These are phyloP conservation scores for Spizaetus ornatus DNA, from an alignment of 2,113 vertebrate species.

Conservation along the genomic window DNA sequence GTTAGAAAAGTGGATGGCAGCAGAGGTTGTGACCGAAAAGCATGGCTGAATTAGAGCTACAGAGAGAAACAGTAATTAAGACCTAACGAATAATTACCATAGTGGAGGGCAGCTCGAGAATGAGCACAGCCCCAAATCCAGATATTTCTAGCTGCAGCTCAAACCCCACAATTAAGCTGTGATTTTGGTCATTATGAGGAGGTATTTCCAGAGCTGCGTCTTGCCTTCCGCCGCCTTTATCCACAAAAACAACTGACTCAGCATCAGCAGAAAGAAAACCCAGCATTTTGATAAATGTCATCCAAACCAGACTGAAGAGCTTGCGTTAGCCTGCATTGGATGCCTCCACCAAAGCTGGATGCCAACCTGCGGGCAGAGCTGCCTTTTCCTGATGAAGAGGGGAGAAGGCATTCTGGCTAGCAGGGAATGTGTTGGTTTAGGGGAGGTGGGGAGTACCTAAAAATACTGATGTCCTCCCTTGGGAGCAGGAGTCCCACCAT, in stretches of 20 bases:
- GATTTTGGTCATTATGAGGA: conserved; percentile 41
- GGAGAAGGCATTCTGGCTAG: not conserved
- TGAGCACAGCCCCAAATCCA: conserved; percentile 22
- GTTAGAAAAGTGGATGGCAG: not conserved
- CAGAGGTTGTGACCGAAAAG: not conserved
- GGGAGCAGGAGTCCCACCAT: not conserved
- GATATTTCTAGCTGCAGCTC: conserved; percentile 33
- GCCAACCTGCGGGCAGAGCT: conserved; percentile 29
- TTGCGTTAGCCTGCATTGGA: not conserved
- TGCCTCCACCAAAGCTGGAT: not conserved
- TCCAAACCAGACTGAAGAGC: conserved; percentile 41
- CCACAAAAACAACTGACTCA: conserved; percentile 11
- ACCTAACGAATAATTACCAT: conserved; percentile 2
- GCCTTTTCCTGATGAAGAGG: not conserved
- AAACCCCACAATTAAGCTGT: conserved; percentile 55
- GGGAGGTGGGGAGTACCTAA: not conserved
- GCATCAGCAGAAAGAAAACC: not conserved
- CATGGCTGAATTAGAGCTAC: not conserved
- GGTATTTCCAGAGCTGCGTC: conserved; percentile 36
- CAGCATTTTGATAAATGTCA: conserved; percentile 38
- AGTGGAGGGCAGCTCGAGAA: not conserved
- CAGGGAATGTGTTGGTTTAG: not conserved
- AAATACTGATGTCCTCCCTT: not conserved
- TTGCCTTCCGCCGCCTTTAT: not conserved
- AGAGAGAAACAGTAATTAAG: conserved; percentile 28